phyloP scores from a whole-genome alignment of 2,797 vertebrate genomes.

The Xerus rutilus region DNA sequence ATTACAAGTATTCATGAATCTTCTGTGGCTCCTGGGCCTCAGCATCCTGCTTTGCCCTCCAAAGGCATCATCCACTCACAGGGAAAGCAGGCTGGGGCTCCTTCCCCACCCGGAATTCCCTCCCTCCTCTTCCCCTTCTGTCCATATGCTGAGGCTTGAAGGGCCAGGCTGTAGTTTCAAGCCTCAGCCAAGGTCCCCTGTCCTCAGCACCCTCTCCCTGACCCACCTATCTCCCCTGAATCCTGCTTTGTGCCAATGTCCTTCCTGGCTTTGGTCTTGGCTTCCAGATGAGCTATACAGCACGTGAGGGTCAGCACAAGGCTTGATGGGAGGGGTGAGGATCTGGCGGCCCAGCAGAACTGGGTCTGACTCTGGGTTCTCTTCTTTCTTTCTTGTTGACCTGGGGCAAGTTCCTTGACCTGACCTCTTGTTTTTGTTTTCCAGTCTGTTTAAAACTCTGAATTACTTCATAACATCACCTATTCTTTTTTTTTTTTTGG shows the following conservation, averaged over 20 bases:
- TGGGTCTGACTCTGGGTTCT: neutral
- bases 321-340: neutral
- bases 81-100: neutral
- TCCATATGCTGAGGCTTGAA: neutral
- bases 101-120: no score
- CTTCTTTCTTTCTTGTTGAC: neutral
- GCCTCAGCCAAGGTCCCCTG: neutral
- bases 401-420: constrained; percentile 15
- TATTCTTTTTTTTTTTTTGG: neutral
- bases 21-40: neutral
- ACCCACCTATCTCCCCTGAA: neutral
- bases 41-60: neutral
- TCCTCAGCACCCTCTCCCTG: neutral
- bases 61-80: neutral
- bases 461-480: constrained; percentile 14
- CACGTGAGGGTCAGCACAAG: neutral
- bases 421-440: neutral
- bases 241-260: constrained; percentile 4
- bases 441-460: neutral
- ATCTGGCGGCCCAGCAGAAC: neutral
- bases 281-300: neutral
- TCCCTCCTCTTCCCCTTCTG: neutral
- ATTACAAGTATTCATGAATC: neutral
- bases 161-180: no score
- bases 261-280: neutral